Evolutionary conservation across 2,113 vertebrate species (phyloP).

Genomic region (Gobiocypris rarus): DNA sequence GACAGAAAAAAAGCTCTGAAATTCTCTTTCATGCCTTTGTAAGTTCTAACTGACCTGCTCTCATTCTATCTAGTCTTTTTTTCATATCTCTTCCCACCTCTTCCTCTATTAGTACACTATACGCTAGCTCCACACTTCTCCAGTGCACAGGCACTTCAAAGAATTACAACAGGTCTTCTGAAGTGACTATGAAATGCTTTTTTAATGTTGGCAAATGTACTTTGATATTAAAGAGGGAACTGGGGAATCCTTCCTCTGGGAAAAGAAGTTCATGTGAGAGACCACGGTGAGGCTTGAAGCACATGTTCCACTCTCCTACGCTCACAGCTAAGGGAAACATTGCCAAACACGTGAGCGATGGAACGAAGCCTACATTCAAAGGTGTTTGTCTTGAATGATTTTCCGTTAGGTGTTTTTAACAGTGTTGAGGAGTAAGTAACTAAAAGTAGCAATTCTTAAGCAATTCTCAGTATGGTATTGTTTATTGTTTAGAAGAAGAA

Average conservation of each 20-base stretch:
- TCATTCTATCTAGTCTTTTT: slow-evolving; percentile 16
- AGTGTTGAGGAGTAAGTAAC: not conserved
- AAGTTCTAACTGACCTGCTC: slow-evolving; percentile 30
- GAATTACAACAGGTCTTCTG: slow-evolving; percentile 49
- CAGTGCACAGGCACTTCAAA: slow-evolving; percentile 45
- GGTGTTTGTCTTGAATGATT: slow-evolving; percentile 29
- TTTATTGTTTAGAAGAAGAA: not conserved
- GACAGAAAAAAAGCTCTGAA: slow-evolving; percentile 33
- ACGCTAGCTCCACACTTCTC: slow-evolving; percentile 31
- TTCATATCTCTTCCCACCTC: slow-evolving; percentile 35
- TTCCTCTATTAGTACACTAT: slow-evolving; percentile 40
- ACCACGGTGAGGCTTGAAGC: slow-evolving; percentile 26
- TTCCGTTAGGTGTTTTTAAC: not conserved
- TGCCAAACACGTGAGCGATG: slow-evolving; percentile 25
- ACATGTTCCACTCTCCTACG: slow-evolving; percentile 43
- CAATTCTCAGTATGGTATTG: not conserved
- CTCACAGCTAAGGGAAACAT: slow-evolving; percentile 12
- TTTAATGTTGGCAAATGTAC: slow-evolving; percentile 47
- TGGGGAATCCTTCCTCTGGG: slow-evolving; percentile 41
- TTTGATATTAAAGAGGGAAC: slow-evolving; percentile 48
- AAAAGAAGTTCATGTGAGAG: slow-evolving; percentile 28
- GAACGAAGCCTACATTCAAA: slow-evolving; percentile 6
- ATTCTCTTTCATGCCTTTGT: slow-evolving; percentile 34
- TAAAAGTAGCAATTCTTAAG: not conserved
- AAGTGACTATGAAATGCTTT: slow-evolving; percentile 48